Percentiles rank a stretch among this genome's conserved stretches.
These are phyloP conservation scores for Radopholus similis DNA, from an alignment of 1,140 invertebrate species.

Conservation along the genomic window DNA sequence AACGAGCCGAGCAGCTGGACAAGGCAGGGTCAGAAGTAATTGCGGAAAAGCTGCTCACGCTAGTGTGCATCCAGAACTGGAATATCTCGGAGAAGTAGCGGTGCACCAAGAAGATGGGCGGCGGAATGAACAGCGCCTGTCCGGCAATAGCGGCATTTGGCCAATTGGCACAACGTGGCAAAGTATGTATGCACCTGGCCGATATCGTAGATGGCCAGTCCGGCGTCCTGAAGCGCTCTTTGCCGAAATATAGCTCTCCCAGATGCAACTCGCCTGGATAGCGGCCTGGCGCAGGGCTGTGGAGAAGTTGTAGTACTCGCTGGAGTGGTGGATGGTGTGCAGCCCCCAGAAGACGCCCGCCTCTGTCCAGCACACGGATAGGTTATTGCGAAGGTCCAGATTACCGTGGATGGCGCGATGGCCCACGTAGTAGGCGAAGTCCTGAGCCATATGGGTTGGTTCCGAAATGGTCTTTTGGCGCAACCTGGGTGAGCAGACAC, in stretches of 20 bases:
- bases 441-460: constrained; percentile 20
- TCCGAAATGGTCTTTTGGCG: neutral
- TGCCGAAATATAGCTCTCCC: neutral
- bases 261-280: constrained; percentile 36
- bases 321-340: constrained; percentile 91
- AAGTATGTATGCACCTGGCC: constrained; percentile 29
- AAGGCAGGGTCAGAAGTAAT: too few relatives aligned
- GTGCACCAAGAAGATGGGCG: constrained; percentile 59
- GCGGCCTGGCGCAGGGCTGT: constrained; percentile 64
- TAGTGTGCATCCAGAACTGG: constrained; percentile 59
- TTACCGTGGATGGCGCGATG: constrained; percentile 64
- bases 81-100: constrained; percentile 60
- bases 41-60: too few relatives aligned
- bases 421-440: constrained; percentile 64
- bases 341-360: constrained; percentile 86
- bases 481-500: constrained; percentile 9
- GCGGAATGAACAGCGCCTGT: constrained; percentile 58
- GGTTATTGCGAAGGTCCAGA: neutral
- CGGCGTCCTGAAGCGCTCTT: constrained; percentile 33
- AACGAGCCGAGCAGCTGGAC: constrained; percentile 60
- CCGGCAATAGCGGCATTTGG: neutral
- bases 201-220: constrained; percentile 61
- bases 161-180: neutral
- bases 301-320: constrained; percentile 86
- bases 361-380: constrained; percentile 63